Conservation (phyloP, 2,888 invertebrate species). For the Lycia hirtaria region DNA sequence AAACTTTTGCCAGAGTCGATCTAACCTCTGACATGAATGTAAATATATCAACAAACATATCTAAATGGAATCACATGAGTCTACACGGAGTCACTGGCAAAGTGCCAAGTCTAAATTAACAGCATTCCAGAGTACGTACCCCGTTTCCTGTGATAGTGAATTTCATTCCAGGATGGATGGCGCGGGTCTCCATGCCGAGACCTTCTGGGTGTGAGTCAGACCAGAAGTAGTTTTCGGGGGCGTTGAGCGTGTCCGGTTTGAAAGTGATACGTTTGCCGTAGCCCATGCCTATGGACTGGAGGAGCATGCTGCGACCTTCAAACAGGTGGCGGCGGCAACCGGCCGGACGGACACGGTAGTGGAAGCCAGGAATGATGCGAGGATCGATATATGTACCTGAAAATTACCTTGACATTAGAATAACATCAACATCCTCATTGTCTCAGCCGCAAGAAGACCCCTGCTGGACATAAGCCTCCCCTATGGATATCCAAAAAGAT, state of each 20-base stretch:
- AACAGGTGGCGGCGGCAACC: slow-evolving; percentile 87
- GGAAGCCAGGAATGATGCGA: slow-evolving; percentile 89
- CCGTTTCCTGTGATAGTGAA: slow-evolving; percentile 87
- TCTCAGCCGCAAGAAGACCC: no score
- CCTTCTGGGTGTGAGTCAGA: slow-evolving; percentile 91
- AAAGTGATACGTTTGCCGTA: slow-evolving; percentile 92
- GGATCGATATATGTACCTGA: slow-evolving; percentile 90
- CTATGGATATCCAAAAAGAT: no score
- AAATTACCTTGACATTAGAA: background rate
- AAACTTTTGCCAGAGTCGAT: slow-evolving; percentile 54
- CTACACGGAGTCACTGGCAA: slow-evolving; percentile 43
- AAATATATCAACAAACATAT: slow-evolving; percentile 54
- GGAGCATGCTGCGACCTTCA: slow-evolving; percentile 86
- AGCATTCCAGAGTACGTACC: slow-evolving; percentile 59
- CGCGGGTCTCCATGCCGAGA: slow-evolving; percentile 88
- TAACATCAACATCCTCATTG: no score
- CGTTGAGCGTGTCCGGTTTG: slow-evolving; percentile 86
- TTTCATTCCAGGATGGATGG: slow-evolving; percentile 88
- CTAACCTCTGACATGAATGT: slow-evolving; percentile 49
- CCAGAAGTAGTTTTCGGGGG: slow-evolving; percentile 90
- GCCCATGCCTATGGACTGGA: slow-evolving; percentile 89
- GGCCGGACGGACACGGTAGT: slow-evolving; percentile 89
- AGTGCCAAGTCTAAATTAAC: slow-evolving; percentile 42
- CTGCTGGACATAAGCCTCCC: no score
- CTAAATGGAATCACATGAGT: slow-evolving; percentile 25